Base-by-base conservation (phyloP, 2,888 invertebrate species). In the Automeris io region DNA sequence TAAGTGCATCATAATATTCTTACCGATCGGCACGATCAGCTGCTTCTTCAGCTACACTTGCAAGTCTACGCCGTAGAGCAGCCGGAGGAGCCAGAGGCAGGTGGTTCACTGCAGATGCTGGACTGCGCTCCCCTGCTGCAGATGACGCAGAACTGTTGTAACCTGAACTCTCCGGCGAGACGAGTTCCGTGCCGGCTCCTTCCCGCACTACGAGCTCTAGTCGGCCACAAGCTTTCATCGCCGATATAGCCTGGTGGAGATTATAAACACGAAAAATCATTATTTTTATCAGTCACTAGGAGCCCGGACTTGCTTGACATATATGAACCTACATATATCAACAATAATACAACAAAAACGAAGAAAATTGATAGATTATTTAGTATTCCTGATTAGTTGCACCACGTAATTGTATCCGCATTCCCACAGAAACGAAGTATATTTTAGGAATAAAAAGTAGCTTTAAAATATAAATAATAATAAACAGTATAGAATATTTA, bases 121-220 rank as follows among this genome's bases (percentile, higher is more conserved):
- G 83, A 61, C 91, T 91, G 48, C 92, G 89, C 61, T 94, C 94
- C 0, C 86, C 86, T 1, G 93, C 93, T 1, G 93, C 91, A 18
- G 93, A 93, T 46, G 93, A 93, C n/a, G 93, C 93, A 0, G 93
- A 94, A 60, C 93, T 93, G 63, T 94, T 94, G 79, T 94, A 94
- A 5, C 94, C 94, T 39, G 93, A 93, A 33, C 93, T 93, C 74
- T 94, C 94, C 5, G 93, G 93, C 0, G 94, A 93, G 57, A 94
- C 93, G 25, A 94, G 80, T 67, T 94, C 94, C 5, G 91, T 88
- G 31, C 95, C 95, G 0, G 92, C 93, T 3, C 92, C 92, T 61
- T 94, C 94, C 33, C 93, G 89, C 18, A 96, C 89, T 12, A 92
- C 74, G 59, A 96, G 87, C 57, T 94, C 93, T 40, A 96, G 86